These are phyloP conservation scores for Etheostoma nigrum DNA, from an alignment of 2,797 vertebrate species.

Conservation along the genomic window DNA sequence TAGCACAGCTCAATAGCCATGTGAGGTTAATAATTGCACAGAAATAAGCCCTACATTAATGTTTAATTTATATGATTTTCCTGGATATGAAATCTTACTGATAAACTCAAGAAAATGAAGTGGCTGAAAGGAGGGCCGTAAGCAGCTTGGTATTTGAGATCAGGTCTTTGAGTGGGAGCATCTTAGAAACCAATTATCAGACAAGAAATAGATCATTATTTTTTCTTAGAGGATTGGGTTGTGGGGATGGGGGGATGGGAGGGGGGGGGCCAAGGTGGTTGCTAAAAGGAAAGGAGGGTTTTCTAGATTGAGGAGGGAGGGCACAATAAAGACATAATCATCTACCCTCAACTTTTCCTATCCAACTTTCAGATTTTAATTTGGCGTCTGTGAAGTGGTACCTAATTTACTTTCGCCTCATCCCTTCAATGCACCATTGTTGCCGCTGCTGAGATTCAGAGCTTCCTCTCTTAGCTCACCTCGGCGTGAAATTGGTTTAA, in stretches of 20 bases:
- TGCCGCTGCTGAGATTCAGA: slow-evolving; percentile 92
- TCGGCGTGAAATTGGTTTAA: slow-evolving; percentile 99
- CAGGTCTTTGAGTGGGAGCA: slow-evolving; percentile 81
- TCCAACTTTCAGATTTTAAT: slow-evolving; percentile 91
- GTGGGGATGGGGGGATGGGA: slow-evolving; percentile 36
- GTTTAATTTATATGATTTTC: slow-evolving; percentile 87
- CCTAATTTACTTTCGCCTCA: slow-evolving; percentile 99
- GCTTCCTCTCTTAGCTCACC: slow-evolving; percentile 99
- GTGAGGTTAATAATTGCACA: slow-evolving; percentile 70
- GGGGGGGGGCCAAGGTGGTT: slow-evolving; percentile 78
- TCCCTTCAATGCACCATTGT: slow-evolving; percentile 99
- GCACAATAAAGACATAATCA: slow-evolving; percentile 92
- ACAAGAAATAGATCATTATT: slow-evolving; percentile 91
- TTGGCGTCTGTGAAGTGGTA: slow-evolving; percentile 98
- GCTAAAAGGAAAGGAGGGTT: slow-evolving; percentile 84
- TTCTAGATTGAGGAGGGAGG: slow-evolving; percentile 83
- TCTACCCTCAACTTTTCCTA: slow-evolving; percentile 89
- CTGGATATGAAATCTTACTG: slow-evolving; percentile 84
- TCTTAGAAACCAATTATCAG: slow-evolving; percentile 91
- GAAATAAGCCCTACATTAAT: slow-evolving; percentile 81
- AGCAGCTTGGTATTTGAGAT: slow-evolving; percentile 82
- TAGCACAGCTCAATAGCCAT: slow-evolving; percentile 60
- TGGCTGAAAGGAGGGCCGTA: slow-evolving; percentile 81
- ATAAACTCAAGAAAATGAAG: slow-evolving; percentile 86
- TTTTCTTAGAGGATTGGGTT: slow-evolving; percentile 81